A percentile compares a stretch with the other conserved stretches of the same genome.
Evolutionary conservation across 2,797 vertebrate species (phyloP).

Genomic region (Eupleurogrammus muticus): DNA sequence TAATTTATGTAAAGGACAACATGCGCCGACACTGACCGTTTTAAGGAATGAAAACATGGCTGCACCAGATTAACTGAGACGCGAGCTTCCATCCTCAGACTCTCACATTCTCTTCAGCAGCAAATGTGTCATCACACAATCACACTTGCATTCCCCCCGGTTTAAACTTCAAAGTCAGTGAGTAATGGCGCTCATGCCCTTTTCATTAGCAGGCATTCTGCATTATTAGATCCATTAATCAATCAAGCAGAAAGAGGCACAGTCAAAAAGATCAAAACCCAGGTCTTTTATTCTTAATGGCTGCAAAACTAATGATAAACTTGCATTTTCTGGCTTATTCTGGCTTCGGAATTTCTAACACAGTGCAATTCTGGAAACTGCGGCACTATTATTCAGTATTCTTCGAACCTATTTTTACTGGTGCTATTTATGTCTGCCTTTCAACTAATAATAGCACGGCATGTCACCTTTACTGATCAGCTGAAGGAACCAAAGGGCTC

Average conservation of each 20-base stretch:
- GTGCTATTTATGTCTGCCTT: background rate
- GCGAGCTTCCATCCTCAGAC: constrained; percentile 23
- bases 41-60: background rate
- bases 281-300: background rate
- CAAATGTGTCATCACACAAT: constrained; percentile 42
- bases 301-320: constrained; percentile 29
- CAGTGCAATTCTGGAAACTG: constrained; percentile 1
- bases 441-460: background rate
- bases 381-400: background rate
- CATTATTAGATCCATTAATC: constrained; percentile 57
- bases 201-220: constrained; percentile 41
- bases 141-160: constrained; percentile 20
- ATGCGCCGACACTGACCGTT: too few relatives aligned
- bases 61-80: too few relatives aligned
- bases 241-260: constrained; percentile 18
- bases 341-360: background rate
- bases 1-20: too few relatives aligned
- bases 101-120: constrained; percentile 48
- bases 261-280: constrained; percentile 24
- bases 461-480: background rate
- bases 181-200: constrained; percentile 43
- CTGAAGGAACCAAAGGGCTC: background rate
- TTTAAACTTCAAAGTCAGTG: constrained; percentile 35
- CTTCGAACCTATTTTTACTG: too few relatives aligned
- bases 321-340: constrained; percentile 13